phyloP scores from a whole-genome alignment of 1,140 invertebrate genomes.

The Pachyrhynchus sulphureomaculatus region DNA sequence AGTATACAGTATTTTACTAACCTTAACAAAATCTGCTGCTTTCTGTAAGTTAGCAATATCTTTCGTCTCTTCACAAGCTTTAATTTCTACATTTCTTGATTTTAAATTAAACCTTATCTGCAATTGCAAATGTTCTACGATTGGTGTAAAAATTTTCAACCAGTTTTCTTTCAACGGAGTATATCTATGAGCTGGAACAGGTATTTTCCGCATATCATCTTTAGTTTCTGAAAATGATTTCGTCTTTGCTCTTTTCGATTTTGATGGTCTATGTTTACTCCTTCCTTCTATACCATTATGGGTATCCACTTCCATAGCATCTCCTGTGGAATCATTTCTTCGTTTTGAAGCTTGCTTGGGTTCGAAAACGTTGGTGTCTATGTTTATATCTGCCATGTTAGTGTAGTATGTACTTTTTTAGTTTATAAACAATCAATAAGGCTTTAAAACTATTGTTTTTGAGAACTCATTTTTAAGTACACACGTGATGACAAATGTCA shows the following conservation, averaged over 20 bases:
- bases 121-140: constrained; percentile 93
- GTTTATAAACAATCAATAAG: background rate
- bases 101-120: constrained; percentile 95
- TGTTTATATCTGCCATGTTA: constrained; percentile 51
- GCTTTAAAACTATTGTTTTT: background rate
- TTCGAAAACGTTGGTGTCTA: constrained; percentile 59
- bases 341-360: constrained; percentile 59
- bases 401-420: background rate
- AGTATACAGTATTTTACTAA: constrained; percentile 47
- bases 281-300: constrained; percentile 66
- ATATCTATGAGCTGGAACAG: constrained; percentile 73
- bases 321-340: constrained; percentile 53
- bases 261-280: constrained; percentile 51
- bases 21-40: constrained; percentile 95
- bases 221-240: constrained; percentile 58
- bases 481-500: too few species aligned
- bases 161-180: constrained; percentile 94
- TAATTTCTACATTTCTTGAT: constrained; percentile 86
- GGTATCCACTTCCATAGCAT: constrained; percentile 64
- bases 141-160: constrained; percentile 94
- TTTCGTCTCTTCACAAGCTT: constrained; percentile 71
- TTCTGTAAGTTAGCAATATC: constrained; percentile 94
- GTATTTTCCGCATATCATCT: constrained; percentile 62
- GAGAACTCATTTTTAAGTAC: background rate
- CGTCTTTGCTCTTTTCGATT: constrained; percentile 57